Evolutionary conservation across 2,797 vertebrate species (phyloP).

Genomic region (Oreochromis grahami): DNA sequence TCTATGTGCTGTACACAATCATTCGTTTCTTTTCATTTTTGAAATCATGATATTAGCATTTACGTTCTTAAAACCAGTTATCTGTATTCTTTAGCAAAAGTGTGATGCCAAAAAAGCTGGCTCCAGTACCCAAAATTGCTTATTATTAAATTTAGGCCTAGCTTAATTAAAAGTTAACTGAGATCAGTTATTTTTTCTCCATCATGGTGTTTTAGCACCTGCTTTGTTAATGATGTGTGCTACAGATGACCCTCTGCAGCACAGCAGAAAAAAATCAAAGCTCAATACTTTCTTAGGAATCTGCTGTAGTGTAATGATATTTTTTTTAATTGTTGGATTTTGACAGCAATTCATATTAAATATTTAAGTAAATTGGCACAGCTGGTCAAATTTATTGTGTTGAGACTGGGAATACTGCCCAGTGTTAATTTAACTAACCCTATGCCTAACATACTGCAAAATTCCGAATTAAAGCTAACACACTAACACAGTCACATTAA

Average conservation of each 20-base stretch:
- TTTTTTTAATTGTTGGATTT: neutral
- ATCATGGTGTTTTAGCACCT: neutral
- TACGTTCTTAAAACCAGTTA: neutral
- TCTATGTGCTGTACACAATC: neutral
- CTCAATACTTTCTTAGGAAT: neutral
- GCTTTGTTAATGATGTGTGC: neutral
- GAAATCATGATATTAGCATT: fast-evolving
- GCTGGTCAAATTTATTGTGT: neutral
- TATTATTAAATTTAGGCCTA: neutral
- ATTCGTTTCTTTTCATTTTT: neutral
- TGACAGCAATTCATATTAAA: neutral
- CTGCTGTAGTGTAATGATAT: neutral
- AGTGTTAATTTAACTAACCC: neutral
- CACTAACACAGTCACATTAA: neutral
- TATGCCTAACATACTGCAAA: neutral
- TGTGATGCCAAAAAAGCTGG: neutral
- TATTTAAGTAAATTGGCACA: neutral
- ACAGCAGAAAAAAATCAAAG: neutral
- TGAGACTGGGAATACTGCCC: neutral
- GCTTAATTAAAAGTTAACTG: neutral
- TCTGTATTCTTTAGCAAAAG: neutral
- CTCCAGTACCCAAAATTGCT: neutral
- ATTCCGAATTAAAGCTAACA: neutral
- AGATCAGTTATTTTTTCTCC: neutral
- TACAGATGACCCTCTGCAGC: neutral